phyloP scores from a whole-genome alignment of 92 coral and sea anemone species.

The Blastomussa wellsi region DNA sequence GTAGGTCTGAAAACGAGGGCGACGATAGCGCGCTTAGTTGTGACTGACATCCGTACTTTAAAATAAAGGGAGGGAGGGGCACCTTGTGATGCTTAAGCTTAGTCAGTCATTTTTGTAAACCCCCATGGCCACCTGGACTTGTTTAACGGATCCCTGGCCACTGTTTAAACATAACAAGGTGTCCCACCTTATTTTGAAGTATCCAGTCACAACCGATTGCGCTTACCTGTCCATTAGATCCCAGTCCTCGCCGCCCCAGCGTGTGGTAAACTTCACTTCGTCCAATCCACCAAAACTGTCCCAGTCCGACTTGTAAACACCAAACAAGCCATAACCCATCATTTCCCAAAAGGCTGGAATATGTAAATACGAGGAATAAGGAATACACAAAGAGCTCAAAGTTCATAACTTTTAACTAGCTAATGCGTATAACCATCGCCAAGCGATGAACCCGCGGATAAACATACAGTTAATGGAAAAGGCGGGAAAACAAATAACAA shows the following conservation, averaged over 20 bases:
- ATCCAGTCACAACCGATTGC: too few species aligned
- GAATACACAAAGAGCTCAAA: neutral
- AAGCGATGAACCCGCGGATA: neutral
- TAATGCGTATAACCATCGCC: neutral
- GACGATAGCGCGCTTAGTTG: too few species aligned
- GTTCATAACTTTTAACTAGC: neutral
- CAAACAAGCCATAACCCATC: slow-evolving; percentile 71
- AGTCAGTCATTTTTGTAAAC: too few species aligned
- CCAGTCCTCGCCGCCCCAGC: slow-evolving; percentile 85
- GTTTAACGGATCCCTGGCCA: too few species aligned
- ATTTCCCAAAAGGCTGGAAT: slow-evolving; percentile 42
- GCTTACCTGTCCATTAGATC: slow-evolving; percentile 72
- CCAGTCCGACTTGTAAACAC: slow-evolving; percentile 72
- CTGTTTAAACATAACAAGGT: too few species aligned
- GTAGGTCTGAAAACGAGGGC: neutral
- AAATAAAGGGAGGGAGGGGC: too few species aligned
- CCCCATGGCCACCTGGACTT: too few species aligned
- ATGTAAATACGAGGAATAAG: neutral
- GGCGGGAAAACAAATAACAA: neutral
- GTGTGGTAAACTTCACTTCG: slow-evolving; percentile 56
- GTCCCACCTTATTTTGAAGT: too few species aligned
- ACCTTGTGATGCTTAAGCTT: too few species aligned
- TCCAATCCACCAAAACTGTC: slow-evolving; percentile 74
- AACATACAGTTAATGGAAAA: neutral
- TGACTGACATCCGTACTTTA: too few species aligned